phyloP scores from a whole-genome alignment of 2,888 invertebrate genomes.

The Harpalus rubripes region DNA sequence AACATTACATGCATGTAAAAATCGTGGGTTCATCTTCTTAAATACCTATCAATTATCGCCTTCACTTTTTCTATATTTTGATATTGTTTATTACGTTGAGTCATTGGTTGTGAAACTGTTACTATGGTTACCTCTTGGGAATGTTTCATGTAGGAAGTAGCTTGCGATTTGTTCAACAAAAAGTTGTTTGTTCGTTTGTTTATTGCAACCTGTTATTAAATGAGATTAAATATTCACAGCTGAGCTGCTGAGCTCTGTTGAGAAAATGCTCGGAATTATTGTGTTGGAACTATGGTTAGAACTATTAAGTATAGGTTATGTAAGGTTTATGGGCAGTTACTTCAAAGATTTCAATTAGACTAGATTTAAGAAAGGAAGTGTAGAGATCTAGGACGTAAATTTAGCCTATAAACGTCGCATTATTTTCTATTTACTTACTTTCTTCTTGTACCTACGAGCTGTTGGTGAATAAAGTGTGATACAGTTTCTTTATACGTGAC shows the following conservation, averaged over 20 bases:
- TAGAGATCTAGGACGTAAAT: not conserved
- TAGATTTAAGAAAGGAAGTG: not conserved
- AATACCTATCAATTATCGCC: not conserved
- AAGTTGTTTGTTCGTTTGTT: constrained; percentile 1
- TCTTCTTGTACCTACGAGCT: not conserved
- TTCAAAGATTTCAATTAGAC: not conserved
- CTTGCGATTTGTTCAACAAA: constrained; percentile 11
- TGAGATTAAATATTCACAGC: not conserved
- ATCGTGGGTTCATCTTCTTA: not conserved
- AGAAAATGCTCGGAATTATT: not conserved
- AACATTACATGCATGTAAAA: not conserved
- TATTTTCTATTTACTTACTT: not conserved
- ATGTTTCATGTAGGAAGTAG: constrained; percentile 19
- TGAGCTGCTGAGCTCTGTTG: not conserved
- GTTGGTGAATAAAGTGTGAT: not conserved
- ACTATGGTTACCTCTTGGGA: not conserved
- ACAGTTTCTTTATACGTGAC: not conserved
- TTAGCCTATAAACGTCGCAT: not conserved
- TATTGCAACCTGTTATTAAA: constrained; percentile 14
- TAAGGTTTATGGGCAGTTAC: not conserved
- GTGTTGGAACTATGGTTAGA: not conserved
- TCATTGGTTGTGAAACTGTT: constrained; percentile 2
- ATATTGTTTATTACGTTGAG: not conserved
- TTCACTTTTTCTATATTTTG: not conserved
- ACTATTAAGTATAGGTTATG: not conserved